Base-by-base conservation (phyloP, 2,113 vertebrate species). In the Furnarius figulus region DNA sequence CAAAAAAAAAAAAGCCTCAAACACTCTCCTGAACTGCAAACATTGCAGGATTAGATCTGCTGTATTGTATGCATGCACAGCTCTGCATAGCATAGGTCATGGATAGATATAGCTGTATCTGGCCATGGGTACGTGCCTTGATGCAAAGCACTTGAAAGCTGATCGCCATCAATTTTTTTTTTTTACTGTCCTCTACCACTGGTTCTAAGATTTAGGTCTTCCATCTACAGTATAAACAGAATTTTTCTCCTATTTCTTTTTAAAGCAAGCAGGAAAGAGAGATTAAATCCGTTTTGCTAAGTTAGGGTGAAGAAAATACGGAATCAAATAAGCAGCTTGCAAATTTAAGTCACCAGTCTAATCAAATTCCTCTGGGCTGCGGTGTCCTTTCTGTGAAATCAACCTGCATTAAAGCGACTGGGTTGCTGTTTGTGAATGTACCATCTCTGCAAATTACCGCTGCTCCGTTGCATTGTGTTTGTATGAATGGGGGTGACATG, bases 401-500 rank as follows among this genome's bases (percentile, higher is more conserved):
- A 89, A 95, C 92, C 81, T 82, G 94, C 94, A 83, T 85, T 91
- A 93, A 96, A 95, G 89, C 74, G 85, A 49, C 92, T 63, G 89
- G 77, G 80, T 46, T 91, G 96, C 93, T 94, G 91, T 95, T 97
- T 98, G 92, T 98, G 98, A 98, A 98, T 98, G 98, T 96, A 92
- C 96, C 77, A 85, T 97, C 94, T 96, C 95, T 71, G 94, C 96
- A 82, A 93, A 97, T 98, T 97, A 98, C 98, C 95, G 76, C 98
- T 94, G 98, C 93, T 79, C 96, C 53, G 0, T 84, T 93, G 97
- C 97, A 96, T 97, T 96, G 97, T 96, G 96, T 97, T 97, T 98
- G 97, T 97, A 98, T 98, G 98, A 98, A 98, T 98, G 98, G 97
- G 98, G 98, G 97, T 94, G 97, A 97, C 97, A 97, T 97, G 97